These are phyloP conservation scores for Micromussa lordhowensis DNA, from an alignment of 92 coral and sea anemone species.

Conservation along the genomic window DNA sequence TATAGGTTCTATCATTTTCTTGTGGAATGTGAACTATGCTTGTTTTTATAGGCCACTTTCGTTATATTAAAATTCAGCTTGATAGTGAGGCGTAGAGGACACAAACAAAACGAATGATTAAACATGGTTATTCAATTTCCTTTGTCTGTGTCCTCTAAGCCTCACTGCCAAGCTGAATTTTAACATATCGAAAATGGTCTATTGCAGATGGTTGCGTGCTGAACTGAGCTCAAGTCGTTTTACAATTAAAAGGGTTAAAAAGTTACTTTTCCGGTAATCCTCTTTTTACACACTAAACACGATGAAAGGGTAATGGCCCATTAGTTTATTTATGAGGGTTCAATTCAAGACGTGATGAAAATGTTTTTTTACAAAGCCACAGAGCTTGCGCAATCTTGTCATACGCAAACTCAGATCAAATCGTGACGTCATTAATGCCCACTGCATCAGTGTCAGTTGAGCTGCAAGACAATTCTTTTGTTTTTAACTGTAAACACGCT, in stretches of 20 bases:
- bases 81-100: too few species aligned
- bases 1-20: not conserved
- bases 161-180: too few species aligned
- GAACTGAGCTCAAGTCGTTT: not conserved
- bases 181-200: too few species aligned
- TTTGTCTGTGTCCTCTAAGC: too few species aligned
- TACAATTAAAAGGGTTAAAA: slow-evolving; percentile 11
- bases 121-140: too few species aligned
- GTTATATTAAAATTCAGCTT: too few species aligned
- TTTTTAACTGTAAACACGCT: not conserved
- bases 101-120: too few species aligned
- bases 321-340: not conserved
- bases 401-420: not conserved
- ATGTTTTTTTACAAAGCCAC: not conserved
- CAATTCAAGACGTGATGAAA: not conserved
- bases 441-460: not conserved
- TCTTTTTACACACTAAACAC: not conserved
- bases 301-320: not conserved
- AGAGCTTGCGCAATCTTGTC: not conserved
- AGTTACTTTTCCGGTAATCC: not conserved
- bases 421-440: slow-evolving; percentile 14
- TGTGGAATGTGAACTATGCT: not conserved
- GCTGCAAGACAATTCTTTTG: not conserved
- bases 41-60: not conserved
- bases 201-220: not conserved